Evolutionary conservation across 2,113 vertebrate species (phyloP), one percentile per base, ranked within the genome.

Genomic region (Crotalus horridus): DNA sequence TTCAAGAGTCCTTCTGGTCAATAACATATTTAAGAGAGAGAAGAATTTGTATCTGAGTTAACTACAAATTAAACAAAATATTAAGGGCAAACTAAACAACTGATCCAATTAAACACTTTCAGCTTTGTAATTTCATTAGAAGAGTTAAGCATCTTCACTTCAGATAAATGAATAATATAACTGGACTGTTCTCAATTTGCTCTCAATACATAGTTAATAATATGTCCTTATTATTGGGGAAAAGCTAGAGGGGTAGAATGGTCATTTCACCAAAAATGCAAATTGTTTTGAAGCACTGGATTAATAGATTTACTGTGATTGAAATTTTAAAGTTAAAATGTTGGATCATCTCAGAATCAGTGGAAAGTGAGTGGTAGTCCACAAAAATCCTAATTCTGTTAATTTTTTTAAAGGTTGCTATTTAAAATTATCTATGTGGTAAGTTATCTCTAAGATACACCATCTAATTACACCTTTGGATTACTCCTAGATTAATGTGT

Each of bases 1-100:
- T 95, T 96, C 39, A 61, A 96, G 95, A 94, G 58, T 95, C 94
- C 92, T 74, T 54, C 93, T 59, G 86, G 29, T 58, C 1, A n/a
- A 48, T 58, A 92, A 55, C 59, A 89, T 46, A 43, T 26, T 93
- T 90, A 93, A 97, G 92, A 46, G 91, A 93, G 13, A 53, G 93
- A 91, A 87, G 90, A 86, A 88, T 69, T 93, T 2, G 85, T 92
- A 48, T 39, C 0, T 88, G 12, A 3, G 59, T 93, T 88, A 94
- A 86, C 89, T 87, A 51, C 0, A 6, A 93, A 46, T 74, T 89
- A 12, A 8, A 51, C 33, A 89, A 91, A 59, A 85, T 1, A 61
- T 39, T 85, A 39, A 26, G 54, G 23, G 21, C 26, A 94, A 69
- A 54, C 56, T 87, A 64, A 87, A 51, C 81, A 43, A 39, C 29